phyloP scores from a whole-genome alignment of 2,113 vertebrate genomes.

The Corythaeola cristata region DNA sequence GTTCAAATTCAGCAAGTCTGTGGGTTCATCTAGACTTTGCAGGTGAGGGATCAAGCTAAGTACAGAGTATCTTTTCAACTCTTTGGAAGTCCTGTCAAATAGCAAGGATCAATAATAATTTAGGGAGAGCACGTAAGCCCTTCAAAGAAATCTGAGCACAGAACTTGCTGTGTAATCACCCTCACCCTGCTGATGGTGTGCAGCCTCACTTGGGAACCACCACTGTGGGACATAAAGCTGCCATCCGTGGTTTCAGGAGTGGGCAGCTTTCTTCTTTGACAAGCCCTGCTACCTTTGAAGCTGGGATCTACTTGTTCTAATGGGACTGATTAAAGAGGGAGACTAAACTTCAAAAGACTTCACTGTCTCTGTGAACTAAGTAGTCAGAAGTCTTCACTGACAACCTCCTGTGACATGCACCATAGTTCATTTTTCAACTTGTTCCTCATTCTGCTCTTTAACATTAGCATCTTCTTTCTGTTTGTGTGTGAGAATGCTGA shows the following conservation, averaged over 20 bases:
- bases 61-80: not conserved
- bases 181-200: not conserved
- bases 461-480: not conserved
- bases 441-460: not conserved
- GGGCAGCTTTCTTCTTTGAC: not conserved
- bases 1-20: not conserved
- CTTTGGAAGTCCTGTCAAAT: not conserved
- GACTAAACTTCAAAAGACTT: conserved; percentile 38
- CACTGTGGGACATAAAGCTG: not conserved
- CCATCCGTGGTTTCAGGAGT: not conserved
- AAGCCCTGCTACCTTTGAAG: conserved; percentile 32
- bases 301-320: conserved; percentile 6
- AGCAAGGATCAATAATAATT: not conserved
- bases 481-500: not conserved
- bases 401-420: not conserved
- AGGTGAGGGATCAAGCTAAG: not conserved
- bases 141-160: conserved; percentile 2
- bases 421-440: not conserved
- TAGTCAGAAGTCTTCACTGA: not conserved
- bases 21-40: not conserved
- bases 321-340: conserved; percentile 27
- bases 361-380: not conserved
- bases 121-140: not conserved
- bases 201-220: not conserved
- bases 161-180: not conserved